Percentiles rank a stretch among this genome's conserved stretches.
Evolutionary conservation across 2,888 invertebrate species (phyloP).

Genomic region (Leptopilina drosophilae): DNA sequence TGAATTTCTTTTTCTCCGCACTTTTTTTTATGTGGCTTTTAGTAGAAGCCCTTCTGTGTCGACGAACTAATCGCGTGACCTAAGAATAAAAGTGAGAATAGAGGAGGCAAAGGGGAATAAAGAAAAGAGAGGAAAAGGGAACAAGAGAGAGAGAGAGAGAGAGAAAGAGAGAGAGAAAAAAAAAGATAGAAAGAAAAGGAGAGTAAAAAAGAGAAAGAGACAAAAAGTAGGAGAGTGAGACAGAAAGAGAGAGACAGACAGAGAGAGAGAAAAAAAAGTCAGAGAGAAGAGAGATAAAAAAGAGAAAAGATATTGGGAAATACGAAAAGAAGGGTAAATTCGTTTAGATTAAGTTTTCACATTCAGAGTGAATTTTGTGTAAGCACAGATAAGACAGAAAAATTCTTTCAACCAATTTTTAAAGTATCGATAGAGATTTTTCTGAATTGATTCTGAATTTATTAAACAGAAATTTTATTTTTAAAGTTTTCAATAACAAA

Average conservation of each 20-base stretch:
- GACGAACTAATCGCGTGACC: conserved; percentile 70
- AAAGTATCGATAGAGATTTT: too few relatives aligned
- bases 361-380: conserved; percentile 43
- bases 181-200: conserved; percentile 14
- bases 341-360: conserved; percentile 42
- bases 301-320: conserved; percentile 32
- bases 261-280: too few relatives aligned
- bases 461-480: too few relatives aligned
- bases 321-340: conserved; percentile 41
- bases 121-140: conserved; percentile 43
- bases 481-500: too few relatives aligned
- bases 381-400: conserved; percentile 43
- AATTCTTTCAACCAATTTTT: too few relatives aligned
- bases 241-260: conserved; percentile 18
- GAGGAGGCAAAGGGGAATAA: neutral
- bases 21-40: conserved; percentile 63
- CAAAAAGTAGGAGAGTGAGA: conserved; percentile 35
- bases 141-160: conserved; percentile 25
- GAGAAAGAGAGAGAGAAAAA: conserved; percentile 43
- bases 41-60: conserved; percentile 70
- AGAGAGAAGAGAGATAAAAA: conserved; percentile 1
- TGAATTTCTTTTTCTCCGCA: conserved; percentile 41
- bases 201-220: conserved; percentile 26
- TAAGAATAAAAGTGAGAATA: conserved; percentile 57
- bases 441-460: too few relatives aligned